Conservation (phyloP, 1,140 invertebrate species). For the Radopholus similis region DNA sequence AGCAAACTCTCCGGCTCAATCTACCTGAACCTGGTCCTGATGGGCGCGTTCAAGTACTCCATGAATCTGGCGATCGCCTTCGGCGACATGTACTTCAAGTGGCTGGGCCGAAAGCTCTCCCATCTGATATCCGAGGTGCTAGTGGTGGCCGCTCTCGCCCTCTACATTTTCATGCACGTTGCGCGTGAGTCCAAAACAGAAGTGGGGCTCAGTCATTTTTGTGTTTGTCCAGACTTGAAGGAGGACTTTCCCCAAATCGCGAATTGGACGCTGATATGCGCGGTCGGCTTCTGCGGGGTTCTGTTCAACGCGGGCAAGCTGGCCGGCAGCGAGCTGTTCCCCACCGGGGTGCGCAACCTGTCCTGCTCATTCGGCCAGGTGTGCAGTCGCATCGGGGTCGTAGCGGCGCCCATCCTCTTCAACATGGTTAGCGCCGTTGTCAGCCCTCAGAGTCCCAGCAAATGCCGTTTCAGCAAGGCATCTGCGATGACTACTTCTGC, state of each 20-base stretch:
- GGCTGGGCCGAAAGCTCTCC: constrained; percentile 46
- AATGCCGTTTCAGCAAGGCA: constrained; percentile 27
- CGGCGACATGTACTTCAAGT: constrained; percentile 33
- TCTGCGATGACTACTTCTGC: constrained; percentile 14
- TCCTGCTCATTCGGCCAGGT: constrained; percentile 50
- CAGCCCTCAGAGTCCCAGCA: background rate
- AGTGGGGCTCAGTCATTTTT: background rate
- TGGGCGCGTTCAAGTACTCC: constrained; percentile 49
- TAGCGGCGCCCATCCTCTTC: constrained; percentile 50
- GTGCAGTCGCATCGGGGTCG: constrained; percentile 42
- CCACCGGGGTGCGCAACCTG: constrained; percentile 46
- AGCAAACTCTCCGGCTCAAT: constrained; percentile 49
- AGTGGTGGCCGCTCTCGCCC: constrained; percentile 12
- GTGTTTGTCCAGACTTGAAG: background rate
- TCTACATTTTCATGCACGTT: constrained; percentile 35
- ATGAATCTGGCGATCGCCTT: constrained; percentile 49
- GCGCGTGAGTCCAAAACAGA: constrained; percentile 12
- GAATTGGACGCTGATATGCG: constrained; percentile 26
- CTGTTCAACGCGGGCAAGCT: constrained; percentile 48
- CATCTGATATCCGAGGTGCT: constrained; percentile 40
- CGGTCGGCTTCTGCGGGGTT: constrained; percentile 44
- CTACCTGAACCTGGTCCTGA: constrained; percentile 44
- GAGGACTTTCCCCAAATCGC: background rate
- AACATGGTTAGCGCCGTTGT: constrained; percentile 30
- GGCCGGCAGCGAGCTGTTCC: constrained; percentile 48